Percentiles rank a stretch among this genome's conserved stretches.
Evolutionary conservation across 2,797 vertebrate genomes (phyloP).

Genomic region (Apogon talboti): DNA sequence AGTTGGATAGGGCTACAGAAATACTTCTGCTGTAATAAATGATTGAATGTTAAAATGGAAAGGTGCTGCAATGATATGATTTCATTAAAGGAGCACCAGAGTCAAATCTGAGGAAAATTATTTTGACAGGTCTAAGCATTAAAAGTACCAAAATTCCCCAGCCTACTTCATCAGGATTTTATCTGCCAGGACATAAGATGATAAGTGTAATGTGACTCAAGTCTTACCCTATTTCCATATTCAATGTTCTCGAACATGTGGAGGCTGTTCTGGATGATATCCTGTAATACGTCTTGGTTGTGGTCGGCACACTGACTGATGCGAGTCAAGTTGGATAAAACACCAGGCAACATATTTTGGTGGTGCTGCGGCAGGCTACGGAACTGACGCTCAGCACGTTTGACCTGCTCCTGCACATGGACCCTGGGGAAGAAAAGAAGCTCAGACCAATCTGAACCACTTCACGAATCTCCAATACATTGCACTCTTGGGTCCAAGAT

Average conservation of each 20-base stretch:
- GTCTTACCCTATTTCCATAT: slow-evolving; percentile 91
- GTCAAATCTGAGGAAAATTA: not conserved
- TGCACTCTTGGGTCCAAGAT: no score
- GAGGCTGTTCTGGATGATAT: slow-evolving; percentile 92
- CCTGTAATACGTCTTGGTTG: slow-evolving; percentile 94
- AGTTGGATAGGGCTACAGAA: no score
- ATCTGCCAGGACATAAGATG: no score
- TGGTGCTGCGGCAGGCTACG: slow-evolving; percentile 89
- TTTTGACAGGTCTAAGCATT: not conserved
- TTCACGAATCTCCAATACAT: no score
- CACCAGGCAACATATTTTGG: slow-evolving; percentile 89
- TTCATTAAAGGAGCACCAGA: no score
- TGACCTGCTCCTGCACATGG: slow-evolving; percentile 93
- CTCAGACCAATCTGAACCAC: no score
- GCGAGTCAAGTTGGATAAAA: slow-evolving; percentile 88
- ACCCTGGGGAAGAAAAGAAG: slow-evolving; percentile 79
- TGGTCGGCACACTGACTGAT: slow-evolving; percentile 93
- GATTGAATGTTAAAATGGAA: no score
- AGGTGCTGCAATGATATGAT: no score
- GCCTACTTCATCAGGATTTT: no score
- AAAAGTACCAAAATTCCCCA: slow-evolving; percentile 15
- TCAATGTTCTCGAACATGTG: slow-evolving; percentile 99
- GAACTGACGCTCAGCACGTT: slow-evolving; percentile 94
- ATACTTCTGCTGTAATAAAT: no score
- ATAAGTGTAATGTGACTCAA: not conserved